Base-by-base conservation (phyloP, 2,888 invertebrate genomes). In the Exocentrus adspersus region DNA sequence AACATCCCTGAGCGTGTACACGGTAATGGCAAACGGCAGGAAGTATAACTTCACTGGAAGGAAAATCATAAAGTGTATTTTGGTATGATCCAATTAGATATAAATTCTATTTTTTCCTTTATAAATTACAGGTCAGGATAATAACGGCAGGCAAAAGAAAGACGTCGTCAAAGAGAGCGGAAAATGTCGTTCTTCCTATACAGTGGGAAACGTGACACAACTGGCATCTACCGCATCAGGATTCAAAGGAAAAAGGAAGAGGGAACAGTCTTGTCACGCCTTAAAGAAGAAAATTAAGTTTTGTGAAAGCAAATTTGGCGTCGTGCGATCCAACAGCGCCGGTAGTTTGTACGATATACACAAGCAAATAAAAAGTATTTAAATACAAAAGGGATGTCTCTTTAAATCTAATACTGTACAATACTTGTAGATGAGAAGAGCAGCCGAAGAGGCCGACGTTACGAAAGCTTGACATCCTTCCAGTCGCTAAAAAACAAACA, bases 1-100 rank as follows among this genome's bases (percentile, higher is more conserved):
- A 30, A 62, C 64, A 10, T 58, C 52, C 17, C 52, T 70, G n/a
- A 75, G 75, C 60, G 50, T 78, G n/a, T 64, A 64, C 45, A 69
- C 52, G 17, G 70, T 75, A n/a, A 68, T 71, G 65, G 66, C 74
- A 17, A 64, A 64, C 21, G 45, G 41, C 9, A 56, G 51, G 24
- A 57, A 24, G 20, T 37, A 37, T 32, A 43, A 62, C 12, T 30
- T 24, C 4, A 4, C 56, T 0, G 57, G 14, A 10, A 61, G 16
- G 48, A 64, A 62, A 62, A 61, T 61, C 19, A 58, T 66, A 50
- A 70, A 64, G 56, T 62, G 64, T 69, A 63, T 63, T 61, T 53
- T 41, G 52, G 50, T 46, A 32, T 32, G 41, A 19, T 17, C 17
- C 7, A 2, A 19, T 30, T 32, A 21, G 7, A 45, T 43, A 46